Evolutionary conservation across 2,888 invertebrate species (phyloP).

Genomic region (Sarcophaga variegata): DNA sequence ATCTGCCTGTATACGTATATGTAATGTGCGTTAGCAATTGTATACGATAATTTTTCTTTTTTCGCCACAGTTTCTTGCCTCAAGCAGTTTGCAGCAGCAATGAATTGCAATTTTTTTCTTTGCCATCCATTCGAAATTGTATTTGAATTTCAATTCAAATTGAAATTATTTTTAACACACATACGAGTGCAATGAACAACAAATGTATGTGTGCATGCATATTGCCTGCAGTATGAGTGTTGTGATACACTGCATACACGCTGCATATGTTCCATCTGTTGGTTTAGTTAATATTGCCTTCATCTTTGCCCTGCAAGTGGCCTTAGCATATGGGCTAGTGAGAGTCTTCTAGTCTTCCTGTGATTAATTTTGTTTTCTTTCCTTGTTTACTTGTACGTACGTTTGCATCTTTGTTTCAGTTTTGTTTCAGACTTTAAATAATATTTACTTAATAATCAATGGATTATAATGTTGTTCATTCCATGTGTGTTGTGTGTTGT

Average conservation of each 20-base stretch:
- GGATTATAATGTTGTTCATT: slow-evolving; percentile 55
- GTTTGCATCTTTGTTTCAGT: slow-evolving; percentile 43
- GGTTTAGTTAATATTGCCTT: slow-evolving; percentile 54
- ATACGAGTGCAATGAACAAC: not conserved
- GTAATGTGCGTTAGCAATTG: slow-evolving; percentile 54
- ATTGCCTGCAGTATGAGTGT: not conserved
- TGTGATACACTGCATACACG: not conserved
- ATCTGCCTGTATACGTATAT: slow-evolving; percentile 31
- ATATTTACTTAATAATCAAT: slow-evolving; percentile 63
- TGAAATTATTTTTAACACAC: slow-evolving; percentile 58
- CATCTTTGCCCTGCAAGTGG: slow-evolving; percentile 23
- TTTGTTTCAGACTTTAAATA: slow-evolving; percentile 20
- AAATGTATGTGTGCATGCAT: no score
- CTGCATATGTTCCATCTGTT: slow-evolving; percentile 29
- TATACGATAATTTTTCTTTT: slow-evolving; percentile 36
- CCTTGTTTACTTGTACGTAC: not conserved
- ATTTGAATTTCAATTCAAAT: slow-evolving; percentile 61
- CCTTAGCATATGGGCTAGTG: slow-evolving; percentile 27
- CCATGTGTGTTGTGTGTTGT: slow-evolving; percentile 9
- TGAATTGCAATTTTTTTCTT: slow-evolving; percentile 46
- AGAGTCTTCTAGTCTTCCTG: slow-evolving; percentile 40
- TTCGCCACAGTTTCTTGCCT: slow-evolving; percentile 38
- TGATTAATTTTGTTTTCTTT: slow-evolving; percentile 10
- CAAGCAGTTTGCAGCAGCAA: slow-evolving; percentile 22
- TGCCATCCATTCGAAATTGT: slow-evolving; percentile 46